Percentiles rank a stretch among this genome's conserved stretches.
These are phyloP conservation scores for Archivesica marissinica DNA, from an alignment of 1,140 invertebrate genomes.

Conservation along the genomic window DNA sequence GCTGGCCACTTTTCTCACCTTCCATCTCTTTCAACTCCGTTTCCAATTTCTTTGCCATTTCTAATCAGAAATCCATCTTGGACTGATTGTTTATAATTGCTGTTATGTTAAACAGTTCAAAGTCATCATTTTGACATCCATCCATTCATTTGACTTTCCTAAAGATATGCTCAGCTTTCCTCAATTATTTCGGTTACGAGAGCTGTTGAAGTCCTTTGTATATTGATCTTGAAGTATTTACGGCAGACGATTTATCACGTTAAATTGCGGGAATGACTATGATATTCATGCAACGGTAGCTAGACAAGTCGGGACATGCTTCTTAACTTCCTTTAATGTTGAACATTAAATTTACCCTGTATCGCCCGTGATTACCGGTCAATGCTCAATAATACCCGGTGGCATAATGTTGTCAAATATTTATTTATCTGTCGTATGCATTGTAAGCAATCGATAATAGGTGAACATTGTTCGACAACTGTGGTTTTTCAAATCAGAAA, in stretches of 20 bases:
- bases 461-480: not conserved
- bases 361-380: not conserved
- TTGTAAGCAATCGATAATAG: not conserved
- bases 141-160: no score
- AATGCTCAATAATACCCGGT: not conserved
- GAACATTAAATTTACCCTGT: not conserved
- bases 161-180: no score
- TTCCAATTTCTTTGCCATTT: no score
- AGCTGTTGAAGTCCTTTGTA: constrained; percentile 25
- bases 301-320: not conserved
- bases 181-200: not conserved
- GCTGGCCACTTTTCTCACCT: no score
- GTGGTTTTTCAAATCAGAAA: not conserved
- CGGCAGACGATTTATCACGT: not conserved
- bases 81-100: no score
- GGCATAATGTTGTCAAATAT: constrained; percentile 32
- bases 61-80: no score
- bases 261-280: constrained; percentile 11
- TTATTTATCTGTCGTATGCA: not conserved
- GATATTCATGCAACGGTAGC: not conserved
- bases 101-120: no score
- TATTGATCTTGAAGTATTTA: constrained; percentile 35
- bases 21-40: no score
- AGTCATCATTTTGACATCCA: no score
- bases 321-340: constrained; percentile 4